Base-by-base conservation (phyloP, 2,797 vertebrate species). In the Clarias platycephalus region DNA sequence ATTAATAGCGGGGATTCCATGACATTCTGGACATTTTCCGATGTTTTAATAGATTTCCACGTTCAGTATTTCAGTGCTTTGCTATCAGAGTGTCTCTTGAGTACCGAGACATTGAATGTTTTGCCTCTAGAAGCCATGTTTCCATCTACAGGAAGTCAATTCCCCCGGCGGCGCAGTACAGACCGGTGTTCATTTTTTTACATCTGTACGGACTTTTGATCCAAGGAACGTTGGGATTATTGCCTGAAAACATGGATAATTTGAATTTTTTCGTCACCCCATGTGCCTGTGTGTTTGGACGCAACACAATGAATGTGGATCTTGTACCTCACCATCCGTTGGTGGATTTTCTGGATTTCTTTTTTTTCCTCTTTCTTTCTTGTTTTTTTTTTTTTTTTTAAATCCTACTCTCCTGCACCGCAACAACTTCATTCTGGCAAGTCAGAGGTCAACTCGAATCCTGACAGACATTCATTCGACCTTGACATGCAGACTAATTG, bases 291-390 rank as follows among this genome's bases (percentile, higher is more conserved):
- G 91, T 84, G 88, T 87, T 70, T 67, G 87, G 90, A 92, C 90
- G 91, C 74, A 81, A 86, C 86, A 87, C 85, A 53, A 89, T 90
- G 89, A 91, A 90, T 92, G 90, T 90, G 90, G 87, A 88, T 90
- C 85, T 90, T 87, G 67, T 80, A 86, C 84, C 83, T 83, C 87
- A 84, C 81, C 55, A 78, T 58, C 81, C 55, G 74, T 58, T 55
- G n/a, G 75, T 78, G 74, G 68, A 83, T 62, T 53, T 58, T 83
- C 55, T 82, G 85, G 81, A 81, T 82, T 79, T 78, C 57, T 60
- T n/a, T n/a, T 44, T 15, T 71, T 31, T 82, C 31, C 31, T 31
- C 31, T 53, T 5, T 20, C 64, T 28, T 82, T 40, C 24, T 12
- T 13, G 57, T 63, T 74, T 74, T 67, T 63, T 8, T 67, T 80